Evolutionary conservation across 37 sponge, comb jelly and placozoan genomes (phyloP), one percentile per base, ranked within the genome.

Genomic region (Oopsacas minuta): DNA sequence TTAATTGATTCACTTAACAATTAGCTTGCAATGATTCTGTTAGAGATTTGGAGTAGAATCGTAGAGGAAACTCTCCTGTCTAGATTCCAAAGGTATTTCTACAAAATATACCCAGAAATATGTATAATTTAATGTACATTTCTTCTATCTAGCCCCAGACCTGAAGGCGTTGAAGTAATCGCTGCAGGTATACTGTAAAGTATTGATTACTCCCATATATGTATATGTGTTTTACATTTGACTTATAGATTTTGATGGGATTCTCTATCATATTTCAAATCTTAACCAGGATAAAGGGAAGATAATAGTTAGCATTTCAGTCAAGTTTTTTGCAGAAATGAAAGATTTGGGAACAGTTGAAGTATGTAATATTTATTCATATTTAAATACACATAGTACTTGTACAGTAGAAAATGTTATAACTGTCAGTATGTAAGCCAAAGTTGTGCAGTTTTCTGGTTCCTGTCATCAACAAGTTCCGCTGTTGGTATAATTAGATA

Each of bases 231-330:
- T 75, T 39, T 36, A 42, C 25, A 52, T 82, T 85, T 0, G 52
- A 28, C 81, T 1, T 86, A 23, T 82, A 95, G 96, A 95, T 90
- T 95, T 91, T 85, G 96, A 95, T 88, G 96, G 96, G 0, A 92
- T 95, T 32, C 84, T 95, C 36, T 95, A 86, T 83, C 96, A 95
- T 84, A 88, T 95, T 20, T 86, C 96, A 3, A 97, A 97, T 81
- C 92, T 96, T 37, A 94, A 90, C 52, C 88, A 91, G 23, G 94
- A 96, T 85, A 96, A 96, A 86, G 83, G 52, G 28, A 91, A 90
- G 51, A 91, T 96, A 23, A 86, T 89, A 36, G 91, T 96, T 46
- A 96, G 97, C 86, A 92, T 92, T 23, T 94, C 90, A 7, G 86
- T 97, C 38, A 91, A 94, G 85, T 95, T 94, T 85, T 97, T 88